Percentiles rank a stretch among this genome's conserved stretches.
phyloP scores from a whole-genome alignment of 2,113 vertebrate genomes.

The Mixornis gularis region DNA sequence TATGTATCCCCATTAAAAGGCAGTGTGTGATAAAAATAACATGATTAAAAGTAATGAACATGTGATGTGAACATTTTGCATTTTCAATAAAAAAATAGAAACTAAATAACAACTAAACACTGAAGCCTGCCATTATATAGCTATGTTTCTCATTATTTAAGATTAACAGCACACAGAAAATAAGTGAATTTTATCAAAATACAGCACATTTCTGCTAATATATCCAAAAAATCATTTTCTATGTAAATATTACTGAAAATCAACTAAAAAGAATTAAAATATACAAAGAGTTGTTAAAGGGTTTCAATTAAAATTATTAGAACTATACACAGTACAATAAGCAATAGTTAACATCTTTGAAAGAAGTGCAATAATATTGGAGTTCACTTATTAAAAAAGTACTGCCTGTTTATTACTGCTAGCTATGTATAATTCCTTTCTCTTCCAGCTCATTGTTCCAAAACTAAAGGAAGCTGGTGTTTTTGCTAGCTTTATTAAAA shows the following conservation, averaged over 20 bases:
- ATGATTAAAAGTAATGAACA: conserved; percentile 43
- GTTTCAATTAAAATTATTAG: conserved; percentile 78
- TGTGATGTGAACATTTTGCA: conserved; percentile 27
- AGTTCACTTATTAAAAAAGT: conserved; percentile 67
- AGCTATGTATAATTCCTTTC: conserved; percentile 29
- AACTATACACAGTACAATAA: conserved; percentile 74
- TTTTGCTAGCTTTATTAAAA: conserved; percentile 62
- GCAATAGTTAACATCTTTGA: conserved; percentile 68
- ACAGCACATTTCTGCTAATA: conserved; percentile 75
- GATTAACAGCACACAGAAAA: conserved; percentile 74
- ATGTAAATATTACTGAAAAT: conserved; percentile 77
- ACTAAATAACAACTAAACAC: conserved; percentile 50
- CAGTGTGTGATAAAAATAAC: conserved; percentile 36
- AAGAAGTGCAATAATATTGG: conserved; percentile 74
- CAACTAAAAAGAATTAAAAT: conserved; percentile 76
- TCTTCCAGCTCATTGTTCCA: conserved; percentile 21
- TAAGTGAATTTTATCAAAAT: conserved; percentile 80
- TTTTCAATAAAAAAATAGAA: conserved; percentile 53
- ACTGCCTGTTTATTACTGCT: conserved; percentile 59
- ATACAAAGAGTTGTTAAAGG: conserved; percentile 82
- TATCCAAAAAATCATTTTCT: conserved; percentile 76
- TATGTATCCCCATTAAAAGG: conserved; percentile 61
- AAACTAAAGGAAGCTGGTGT: conserved; percentile 46
- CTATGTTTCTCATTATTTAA: conserved; percentile 69
- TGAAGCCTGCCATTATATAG: conserved; percentile 66